Evolutionary conservation across 2,113 vertebrate species (phyloP), one percentile per base, ranked within the genome.

Genomic region (Xiphophorus maculatus): DNA sequence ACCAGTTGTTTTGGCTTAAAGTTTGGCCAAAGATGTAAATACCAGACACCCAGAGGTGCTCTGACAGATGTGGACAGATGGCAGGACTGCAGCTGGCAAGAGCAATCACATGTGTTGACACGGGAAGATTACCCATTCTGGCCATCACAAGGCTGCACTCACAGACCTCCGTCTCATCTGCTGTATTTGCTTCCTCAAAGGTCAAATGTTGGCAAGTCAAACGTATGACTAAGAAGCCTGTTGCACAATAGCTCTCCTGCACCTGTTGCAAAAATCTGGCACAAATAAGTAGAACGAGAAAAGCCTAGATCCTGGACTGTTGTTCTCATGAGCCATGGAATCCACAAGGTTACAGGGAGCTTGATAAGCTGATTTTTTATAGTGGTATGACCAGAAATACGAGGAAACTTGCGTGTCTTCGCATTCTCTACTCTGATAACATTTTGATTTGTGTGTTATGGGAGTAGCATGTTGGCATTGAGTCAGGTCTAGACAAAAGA

Each of bases 41-140:
- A 77, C 84, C 83, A 85, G 86, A 91, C 89, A 78, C 62, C 74
- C 85, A 81, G 82, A 81, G 72, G 80, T 76, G 15, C 30, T 69
- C 67, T 93, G 94, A 94, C 92, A 91, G 89, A 94, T 93, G 90
- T 87, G 91, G 83, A 94, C 93, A 94, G 94, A 92, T 94, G 93
- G 77, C 51, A 81, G 28, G 76, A 68, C 58, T 86, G 93, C 94
- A 94, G 93, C 92, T 95, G 94, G 79, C 74, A 85, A 61, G 76
- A 88, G 60, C 76, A 76, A 69, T 94, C 92, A 90, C 70, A 84
- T 64, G 80, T 88, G 89, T 90, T 90, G 90, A 93, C 91, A 79
- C 44, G 22, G 71, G 40, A 79, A 79, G 91, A 92, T 94, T 91
- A 92, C 67, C 74, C 73, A 74, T 74, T 81, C 81, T 87, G 81